These are phyloP conservation scores for Drosophila pegasa DNA, from an alignment of 2,888 invertebrate genomes.

Conservation along the genomic window DNA sequence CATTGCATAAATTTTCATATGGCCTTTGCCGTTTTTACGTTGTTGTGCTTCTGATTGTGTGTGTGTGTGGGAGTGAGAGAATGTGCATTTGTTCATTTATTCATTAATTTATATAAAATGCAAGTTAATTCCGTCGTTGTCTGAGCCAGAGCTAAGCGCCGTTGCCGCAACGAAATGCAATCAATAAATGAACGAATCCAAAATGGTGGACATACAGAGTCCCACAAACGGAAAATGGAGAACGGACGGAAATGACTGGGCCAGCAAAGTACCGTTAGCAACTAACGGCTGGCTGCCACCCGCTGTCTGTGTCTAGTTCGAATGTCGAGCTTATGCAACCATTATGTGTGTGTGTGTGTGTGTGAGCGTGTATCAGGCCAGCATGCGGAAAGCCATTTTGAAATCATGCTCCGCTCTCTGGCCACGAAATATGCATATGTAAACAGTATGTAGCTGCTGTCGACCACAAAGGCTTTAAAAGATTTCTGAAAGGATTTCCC, in stretches of 20 bases:
- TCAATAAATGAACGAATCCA: slow-evolving; percentile 74
- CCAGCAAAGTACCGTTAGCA: slow-evolving; percentile 10
- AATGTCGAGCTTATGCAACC: slow-evolving; percentile 64
- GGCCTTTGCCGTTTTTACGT: slow-evolving; percentile 45
- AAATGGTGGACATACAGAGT: slow-evolving; percentile 46
- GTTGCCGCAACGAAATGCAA: slow-evolving; percentile 67
- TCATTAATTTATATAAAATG: slow-evolving; percentile 83
- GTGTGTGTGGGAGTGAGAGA: slow-evolving; percentile 18
- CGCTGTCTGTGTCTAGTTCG: slow-evolving; percentile 27
- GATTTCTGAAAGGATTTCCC: slow-evolving; percentile 64
- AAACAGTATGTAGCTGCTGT: slow-evolving; percentile 55
- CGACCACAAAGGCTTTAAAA: slow-evolving; percentile 63
- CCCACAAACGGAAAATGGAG: slow-evolving; percentile 12
- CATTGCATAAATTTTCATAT: slow-evolving; percentile 70
- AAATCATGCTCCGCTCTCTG: slow-evolving; percentile 61
- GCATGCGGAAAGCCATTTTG: slow-evolving; percentile 70
- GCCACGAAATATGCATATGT: slow-evolving; percentile 73
- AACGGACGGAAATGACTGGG: slow-evolving; percentile 7
- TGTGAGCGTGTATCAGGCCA: slow-evolving; percentile 24
- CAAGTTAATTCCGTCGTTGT: slow-evolving; percentile 81
- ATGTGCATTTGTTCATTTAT: slow-evolving; percentile 59
- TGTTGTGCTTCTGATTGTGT: slow-evolving; percentile 13
- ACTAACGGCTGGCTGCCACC: slow-evolving; percentile 22
- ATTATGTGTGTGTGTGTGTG: slow-evolving; percentile 26
- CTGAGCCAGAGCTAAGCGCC: slow-evolving; percentile 73